A percentile compares a stretch with the other conserved stretches of the same genome.
Evolutionary conservation across 1,140 invertebrate species (phyloP).

Genomic region (Drosophila aff.): DNA sequence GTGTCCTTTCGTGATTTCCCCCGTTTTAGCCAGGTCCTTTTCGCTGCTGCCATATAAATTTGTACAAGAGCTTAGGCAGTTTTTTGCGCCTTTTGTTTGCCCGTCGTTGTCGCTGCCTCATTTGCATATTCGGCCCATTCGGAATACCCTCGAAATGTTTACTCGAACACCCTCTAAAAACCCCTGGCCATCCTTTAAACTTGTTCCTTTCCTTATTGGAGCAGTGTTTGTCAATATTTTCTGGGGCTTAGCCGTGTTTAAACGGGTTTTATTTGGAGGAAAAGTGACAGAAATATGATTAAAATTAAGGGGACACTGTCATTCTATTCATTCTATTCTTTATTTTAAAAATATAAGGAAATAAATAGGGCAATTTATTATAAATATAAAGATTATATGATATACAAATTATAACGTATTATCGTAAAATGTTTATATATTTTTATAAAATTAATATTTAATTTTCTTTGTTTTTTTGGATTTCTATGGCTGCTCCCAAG

Average conservation of each 20-base stretch:
- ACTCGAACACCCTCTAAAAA: constrained; percentile 26
- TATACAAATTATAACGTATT: background rate
- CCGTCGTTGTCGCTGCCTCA: constrained; percentile 35
- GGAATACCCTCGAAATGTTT: constrained; percentile 53
- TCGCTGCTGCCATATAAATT: constrained; percentile 64
- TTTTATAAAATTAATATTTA: background rate
- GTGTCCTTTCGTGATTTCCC: constrained; percentile 25
- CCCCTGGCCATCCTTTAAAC: constrained; percentile 1
- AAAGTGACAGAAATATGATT: constrained; percentile 14
- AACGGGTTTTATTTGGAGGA: constrained; percentile 1
- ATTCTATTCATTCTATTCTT: no score
- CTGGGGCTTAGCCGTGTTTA: constrained; percentile 3
- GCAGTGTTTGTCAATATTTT: constrained; percentile 10
- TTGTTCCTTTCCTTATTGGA: constrained; percentile 11
- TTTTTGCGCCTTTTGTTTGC: constrained; percentile 34
- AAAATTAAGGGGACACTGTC: constrained; percentile 1
- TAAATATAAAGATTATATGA: background rate
- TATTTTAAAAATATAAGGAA: background rate
- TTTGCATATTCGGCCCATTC: constrained; percentile 78
- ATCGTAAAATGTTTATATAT: background rate
- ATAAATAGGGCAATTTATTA: background rate
- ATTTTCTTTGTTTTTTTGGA: background rate
- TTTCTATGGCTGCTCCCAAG: no score
- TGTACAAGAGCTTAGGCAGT: constrained; percentile 74
- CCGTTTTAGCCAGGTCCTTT: constrained; percentile 26